Evolutionary conservation across 2,113 vertebrate species (phyloP).

Genomic region (Leiothrix lutea): DNA sequence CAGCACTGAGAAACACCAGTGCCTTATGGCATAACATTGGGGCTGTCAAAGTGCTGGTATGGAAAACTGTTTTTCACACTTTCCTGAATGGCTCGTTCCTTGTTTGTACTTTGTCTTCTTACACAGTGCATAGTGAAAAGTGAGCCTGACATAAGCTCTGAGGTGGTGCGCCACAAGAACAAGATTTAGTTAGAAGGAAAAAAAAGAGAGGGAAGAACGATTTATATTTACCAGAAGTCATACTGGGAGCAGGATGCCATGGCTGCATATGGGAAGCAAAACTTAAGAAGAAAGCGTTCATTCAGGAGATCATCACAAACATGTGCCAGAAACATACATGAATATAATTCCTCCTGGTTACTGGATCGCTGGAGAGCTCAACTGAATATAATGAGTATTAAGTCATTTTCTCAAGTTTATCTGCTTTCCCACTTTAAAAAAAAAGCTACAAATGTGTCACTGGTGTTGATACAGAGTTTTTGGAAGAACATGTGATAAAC

Average conservation of each 20-base stretch:
- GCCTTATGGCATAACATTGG: background rate
- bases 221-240: background rate
- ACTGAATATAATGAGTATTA: background rate
- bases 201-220: background rate
- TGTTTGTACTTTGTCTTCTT: slow-evolving; percentile 14
- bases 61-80: slow-evolving; percentile 7
- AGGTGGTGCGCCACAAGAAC: slow-evolving; percentile 8
- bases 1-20: background rate
- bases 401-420: slow-evolving; percentile 43
- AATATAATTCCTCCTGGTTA: slow-evolving; percentile 6
- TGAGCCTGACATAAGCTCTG: slow-evolving; percentile 6
- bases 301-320: background rate
- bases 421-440: slow-evolving; percentile 49
- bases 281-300: background rate
- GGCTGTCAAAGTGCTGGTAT: background rate
- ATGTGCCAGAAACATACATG: background rate
- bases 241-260: background rate
- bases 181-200: background rate
- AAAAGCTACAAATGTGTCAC: background rate
- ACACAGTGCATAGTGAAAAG: slow-evolving; percentile 15
- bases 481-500: slow-evolving; percentile 29
- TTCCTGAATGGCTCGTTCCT: slow-evolving; percentile 32
- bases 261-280: background rate
- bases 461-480: slow-evolving; percentile 15
- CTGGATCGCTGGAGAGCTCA: background rate